Percentiles rank a stretch among this genome's conserved stretches.
Conservation (phyloP, 2,888 invertebrate species). For the Girardia tigrina region DNA sequence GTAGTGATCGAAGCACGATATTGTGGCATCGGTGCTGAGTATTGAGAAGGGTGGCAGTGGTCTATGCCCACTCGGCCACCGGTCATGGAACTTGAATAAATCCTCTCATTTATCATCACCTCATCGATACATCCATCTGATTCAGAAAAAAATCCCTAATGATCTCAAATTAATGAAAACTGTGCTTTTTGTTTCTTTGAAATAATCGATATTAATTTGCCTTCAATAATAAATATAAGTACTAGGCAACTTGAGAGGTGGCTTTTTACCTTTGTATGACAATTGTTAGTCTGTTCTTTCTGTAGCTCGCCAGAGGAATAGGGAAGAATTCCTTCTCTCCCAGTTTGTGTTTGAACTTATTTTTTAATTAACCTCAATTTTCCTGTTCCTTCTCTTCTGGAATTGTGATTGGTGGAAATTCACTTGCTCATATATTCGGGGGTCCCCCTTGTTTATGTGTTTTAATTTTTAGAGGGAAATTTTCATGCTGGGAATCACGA, state of each 20-base stretch:
- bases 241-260: conserved; percentile 23
- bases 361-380: not conserved
- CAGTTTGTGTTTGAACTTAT: not conserved
- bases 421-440: not conserved
- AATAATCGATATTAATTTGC: conserved; percentile 20
- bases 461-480: not conserved
- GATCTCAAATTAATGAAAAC: conserved; percentile 1
- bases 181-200: no score
- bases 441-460: not conserved
- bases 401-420: not conserved
- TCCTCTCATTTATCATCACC: conserved; percentile 11
- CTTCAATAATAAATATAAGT: conserved; percentile 18
- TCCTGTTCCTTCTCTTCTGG: not conserved
- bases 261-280: conserved; percentile 23
- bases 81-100: not conserved
- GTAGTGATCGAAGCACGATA: not conserved
- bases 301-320: not conserved
- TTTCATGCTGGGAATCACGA: not conserved
- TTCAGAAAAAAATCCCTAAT: not conserved
- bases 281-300: conserved; percentile 9
- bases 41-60: not conserved
- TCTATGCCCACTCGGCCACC: conserved; percentile 8
- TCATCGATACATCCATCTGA: conserved; percentile 16
- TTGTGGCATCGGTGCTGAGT: conserved; percentile 13
- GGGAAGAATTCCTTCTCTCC: not conserved